A percentile compares a stretch with the other conserved stretches of the same genome.
Conservation (phyloP, 2,797 vertebrate genomes). For the Lophura swinhoii region DNA sequence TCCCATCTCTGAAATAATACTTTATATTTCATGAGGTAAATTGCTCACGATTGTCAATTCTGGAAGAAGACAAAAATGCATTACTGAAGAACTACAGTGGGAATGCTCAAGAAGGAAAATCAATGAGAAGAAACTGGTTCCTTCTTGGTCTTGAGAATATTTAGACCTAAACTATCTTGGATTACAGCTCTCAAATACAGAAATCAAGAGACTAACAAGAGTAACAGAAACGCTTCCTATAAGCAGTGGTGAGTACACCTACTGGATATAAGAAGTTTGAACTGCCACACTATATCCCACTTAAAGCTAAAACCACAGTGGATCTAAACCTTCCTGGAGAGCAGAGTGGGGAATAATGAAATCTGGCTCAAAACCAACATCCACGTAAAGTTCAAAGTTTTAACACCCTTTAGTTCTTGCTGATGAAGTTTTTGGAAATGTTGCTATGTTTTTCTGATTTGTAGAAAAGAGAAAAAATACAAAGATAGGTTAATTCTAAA, state of each 20-base stretch:
- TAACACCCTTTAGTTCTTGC: not conserved
- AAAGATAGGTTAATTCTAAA: slow-evolving; percentile 26
- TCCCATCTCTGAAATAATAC: slow-evolving; percentile 63
- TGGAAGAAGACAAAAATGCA: not conserved
- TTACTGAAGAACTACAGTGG: not conserved
- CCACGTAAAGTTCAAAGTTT: not conserved
- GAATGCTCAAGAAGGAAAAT: not conserved
- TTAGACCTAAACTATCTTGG: not conserved
- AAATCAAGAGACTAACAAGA: not conserved
- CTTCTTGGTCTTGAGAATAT: not conserved
- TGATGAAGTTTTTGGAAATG: not conserved
- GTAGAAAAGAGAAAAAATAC: not conserved
- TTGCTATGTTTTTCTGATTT: not conserved
- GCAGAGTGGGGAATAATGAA: not conserved
- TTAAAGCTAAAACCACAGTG: not conserved
- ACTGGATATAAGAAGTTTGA: not conserved
- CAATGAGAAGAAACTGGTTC: not conserved
- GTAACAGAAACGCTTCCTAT: not conserved
- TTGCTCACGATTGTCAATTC: slow-evolving; percentile 40
- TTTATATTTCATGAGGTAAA: slow-evolving; percentile 60
- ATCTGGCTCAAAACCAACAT: not conserved
- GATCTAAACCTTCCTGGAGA: not conserved
- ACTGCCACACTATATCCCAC: not conserved
- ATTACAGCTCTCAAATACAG: not conserved
- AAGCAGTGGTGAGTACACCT: not conserved